Percentiles rank a stretch among this genome's conserved stretches.
Evolutionary conservation across 2,888 invertebrate species (phyloP).

Genomic region (Drosophila sordidapex): DNA sequence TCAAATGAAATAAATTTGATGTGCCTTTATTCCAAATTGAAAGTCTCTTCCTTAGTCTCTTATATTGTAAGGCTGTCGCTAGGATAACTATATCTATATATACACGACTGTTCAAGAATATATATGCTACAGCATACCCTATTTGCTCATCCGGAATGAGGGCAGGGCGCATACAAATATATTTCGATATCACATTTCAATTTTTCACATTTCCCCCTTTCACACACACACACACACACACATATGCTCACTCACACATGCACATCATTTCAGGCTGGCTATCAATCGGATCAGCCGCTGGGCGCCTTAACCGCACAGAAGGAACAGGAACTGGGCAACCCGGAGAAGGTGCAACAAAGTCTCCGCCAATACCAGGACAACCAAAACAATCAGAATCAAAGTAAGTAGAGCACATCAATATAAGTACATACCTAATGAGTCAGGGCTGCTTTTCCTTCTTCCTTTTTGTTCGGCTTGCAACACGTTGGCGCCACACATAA

Average conservation of each 20-base stretch:
- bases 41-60: no score
- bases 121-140: not conserved
- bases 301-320: slow-evolving; percentile 79
- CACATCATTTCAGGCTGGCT: slow-evolving; percentile 69
- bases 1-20: not conserved
- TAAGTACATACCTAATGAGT: not conserved
- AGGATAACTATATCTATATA: not conserved
- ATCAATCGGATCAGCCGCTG: slow-evolving; percentile 73
- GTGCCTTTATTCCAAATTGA: not conserved
- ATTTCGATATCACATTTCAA: slow-evolving; percentile 28
- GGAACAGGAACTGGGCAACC: slow-evolving; percentile 74
- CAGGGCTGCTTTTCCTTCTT: not conserved
- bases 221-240: slow-evolving; percentile 10
- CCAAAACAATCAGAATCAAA: slow-evolving; percentile 36
- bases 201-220: slow-evolving; percentile 30
- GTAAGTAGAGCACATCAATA: slow-evolving; percentile 38
- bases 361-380: slow-evolving; percentile 13
- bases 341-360: slow-evolving; percentile 66
- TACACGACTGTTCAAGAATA: not conserved
- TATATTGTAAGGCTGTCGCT: not conserved
- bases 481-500: slow-evolving; percentile 46
- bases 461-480: not conserved
- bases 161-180: not conserved
- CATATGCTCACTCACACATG: slow-evolving; percentile 1
- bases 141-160: not conserved